These are phyloP conservation scores for Carcina quercana DNA, from an alignment of 2,888 invertebrate genomes.

Conservation along the genomic window DNA sequence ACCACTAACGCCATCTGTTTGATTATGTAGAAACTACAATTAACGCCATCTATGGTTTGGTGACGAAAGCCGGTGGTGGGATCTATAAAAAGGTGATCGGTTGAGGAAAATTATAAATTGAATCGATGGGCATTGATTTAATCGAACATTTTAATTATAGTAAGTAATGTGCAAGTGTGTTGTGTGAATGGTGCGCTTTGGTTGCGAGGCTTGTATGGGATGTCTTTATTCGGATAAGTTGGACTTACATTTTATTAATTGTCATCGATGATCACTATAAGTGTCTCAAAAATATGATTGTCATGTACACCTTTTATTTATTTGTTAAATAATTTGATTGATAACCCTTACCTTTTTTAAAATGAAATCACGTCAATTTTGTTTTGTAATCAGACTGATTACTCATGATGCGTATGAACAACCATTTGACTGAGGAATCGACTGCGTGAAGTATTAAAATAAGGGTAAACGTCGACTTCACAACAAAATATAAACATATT, in stretches of 20 bases:
- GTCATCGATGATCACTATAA: constrained; percentile 51
- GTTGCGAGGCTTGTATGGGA: constrained; percentile 39
- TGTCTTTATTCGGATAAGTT: constrained; percentile 20
- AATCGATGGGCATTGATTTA: not conserved
- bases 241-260: constrained; percentile 27
- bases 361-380: too few species aligned
- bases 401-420: constrained; percentile 18
- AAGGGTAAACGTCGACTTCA: constrained; percentile 61
- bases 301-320: too few species aligned
- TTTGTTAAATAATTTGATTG: too few species aligned
- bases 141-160: constrained; percentile 21
- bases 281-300: constrained; percentile 46
- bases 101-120: not conserved
- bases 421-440: constrained; percentile 59
- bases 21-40: constrained; percentile 3
- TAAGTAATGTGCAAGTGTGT: constrained; percentile 22
- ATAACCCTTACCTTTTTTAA: too few species aligned
- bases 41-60: constrained; percentile 13
- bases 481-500: constrained; percentile 57
- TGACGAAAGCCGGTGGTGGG: not conserved
- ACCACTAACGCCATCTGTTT: constrained; percentile 14
- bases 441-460: constrained; percentile 53
- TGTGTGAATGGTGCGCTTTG: constrained; percentile 39
- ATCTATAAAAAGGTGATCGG: not conserved
- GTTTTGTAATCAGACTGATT: too few species aligned